Evolutionary conservation across 2,113 vertebrate genomes (phyloP).

Genomic region (Oenanthe oenanthe): DNA sequence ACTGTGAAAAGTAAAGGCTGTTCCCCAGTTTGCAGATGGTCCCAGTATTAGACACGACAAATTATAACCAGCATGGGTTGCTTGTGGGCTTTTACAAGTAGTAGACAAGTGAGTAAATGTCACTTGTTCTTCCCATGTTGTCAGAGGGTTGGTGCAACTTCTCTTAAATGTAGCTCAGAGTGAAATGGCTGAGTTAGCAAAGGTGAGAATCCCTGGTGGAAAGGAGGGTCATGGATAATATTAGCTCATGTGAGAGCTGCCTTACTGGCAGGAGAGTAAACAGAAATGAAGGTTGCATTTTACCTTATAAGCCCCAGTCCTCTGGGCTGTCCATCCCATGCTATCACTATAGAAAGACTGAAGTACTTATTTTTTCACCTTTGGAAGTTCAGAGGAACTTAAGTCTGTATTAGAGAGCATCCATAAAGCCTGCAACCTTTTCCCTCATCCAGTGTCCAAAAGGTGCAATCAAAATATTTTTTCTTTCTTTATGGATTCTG

Average conservation of each 20-base stretch:
- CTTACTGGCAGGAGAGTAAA: not conserved
- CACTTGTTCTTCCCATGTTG: not conserved
- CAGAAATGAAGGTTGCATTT: not conserved
- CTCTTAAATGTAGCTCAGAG: not conserved
- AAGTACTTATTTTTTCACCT: not conserved
- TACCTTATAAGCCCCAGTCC: not conserved
- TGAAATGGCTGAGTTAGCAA: not conserved
- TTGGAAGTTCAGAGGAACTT: not conserved
- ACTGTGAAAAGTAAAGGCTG: not conserved
- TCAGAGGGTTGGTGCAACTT: not conserved
- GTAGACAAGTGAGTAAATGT: not conserved
- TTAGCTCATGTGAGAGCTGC: not conserved
- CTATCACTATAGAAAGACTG: not conserved
- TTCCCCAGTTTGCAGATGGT: not conserved
- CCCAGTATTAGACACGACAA: not conserved
- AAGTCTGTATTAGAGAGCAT: not conserved
- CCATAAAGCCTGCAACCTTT: not conserved
- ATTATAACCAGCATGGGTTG: not conserved
- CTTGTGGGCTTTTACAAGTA: not conserved
- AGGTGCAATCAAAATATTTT: slow-evolving; percentile 32
- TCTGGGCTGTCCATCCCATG: not conserved
- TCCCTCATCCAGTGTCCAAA: not conserved
- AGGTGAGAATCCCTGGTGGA: not conserved
- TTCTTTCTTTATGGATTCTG: slow-evolving; percentile 28
- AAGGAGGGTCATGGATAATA: not conserved